A percentile compares a stretch with the other conserved stretches of the same genome.
Conservation (phyloP, 2,888 invertebrate genomes). For the Bellardia bayeri region DNA sequence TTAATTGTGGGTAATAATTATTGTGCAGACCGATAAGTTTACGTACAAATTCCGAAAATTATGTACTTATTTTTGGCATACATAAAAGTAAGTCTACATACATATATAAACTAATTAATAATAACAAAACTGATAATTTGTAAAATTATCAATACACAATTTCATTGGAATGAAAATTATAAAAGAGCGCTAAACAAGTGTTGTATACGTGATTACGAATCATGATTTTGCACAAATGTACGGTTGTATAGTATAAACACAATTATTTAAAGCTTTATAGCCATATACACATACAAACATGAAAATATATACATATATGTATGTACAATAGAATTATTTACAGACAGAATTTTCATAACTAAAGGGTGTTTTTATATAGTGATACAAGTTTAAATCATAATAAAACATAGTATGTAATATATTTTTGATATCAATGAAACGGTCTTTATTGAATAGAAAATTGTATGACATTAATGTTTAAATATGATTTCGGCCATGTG, state of each 20-base stretch:
- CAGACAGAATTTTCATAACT: background rate
- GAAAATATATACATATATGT: too few relatives aligned
- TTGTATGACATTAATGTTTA: too few relatives aligned
- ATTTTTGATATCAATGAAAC: too few relatives aligned
- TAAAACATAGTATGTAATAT: too few relatives aligned
- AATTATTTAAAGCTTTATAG: background rate
- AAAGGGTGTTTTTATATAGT: too few relatives aligned
- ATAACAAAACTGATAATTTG: background rate
- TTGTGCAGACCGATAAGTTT: background rate
- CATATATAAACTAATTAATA: background rate
- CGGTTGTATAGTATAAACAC: background rate
- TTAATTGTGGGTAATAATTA: background rate
- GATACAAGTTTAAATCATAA: too few relatives aligned
- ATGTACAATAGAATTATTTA: too few relatives aligned
- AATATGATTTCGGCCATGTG: too few relatives aligned
- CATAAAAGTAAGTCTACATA: background rate
- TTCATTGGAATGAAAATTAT: background rate
- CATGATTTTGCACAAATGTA: background rate
- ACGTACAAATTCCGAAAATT: background rate
- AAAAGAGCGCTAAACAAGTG: background rate
- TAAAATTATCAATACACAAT: background rate
- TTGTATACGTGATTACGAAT: slow-evolving; percentile 6
- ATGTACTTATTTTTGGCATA: background rate
- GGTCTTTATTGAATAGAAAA: too few relatives aligned
- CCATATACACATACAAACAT: background rate